Conservation (phyloP, 1,140 invertebrate genomes). For the Drosophila carrolli region DNA sequence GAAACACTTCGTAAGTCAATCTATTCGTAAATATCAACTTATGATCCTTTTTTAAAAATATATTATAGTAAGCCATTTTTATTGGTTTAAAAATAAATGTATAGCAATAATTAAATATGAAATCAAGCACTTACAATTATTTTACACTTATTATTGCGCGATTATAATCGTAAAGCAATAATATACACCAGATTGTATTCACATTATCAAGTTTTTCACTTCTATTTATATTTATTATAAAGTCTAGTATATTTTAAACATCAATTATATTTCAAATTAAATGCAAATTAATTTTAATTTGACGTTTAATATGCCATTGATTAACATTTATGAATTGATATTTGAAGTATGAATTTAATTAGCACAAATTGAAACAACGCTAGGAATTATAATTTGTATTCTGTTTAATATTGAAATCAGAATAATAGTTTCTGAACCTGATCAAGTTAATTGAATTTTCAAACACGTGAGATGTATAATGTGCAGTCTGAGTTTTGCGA, state of each 20-base stretch:
- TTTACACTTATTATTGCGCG: too few species aligned
- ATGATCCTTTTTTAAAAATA: too few species aligned
- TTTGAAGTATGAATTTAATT: conserved; percentile 31
- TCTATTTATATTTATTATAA: neutral
- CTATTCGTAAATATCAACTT: too few species aligned
- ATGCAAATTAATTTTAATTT: conserved; percentile 25
- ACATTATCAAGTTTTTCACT: too few species aligned
- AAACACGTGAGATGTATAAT: neutral
- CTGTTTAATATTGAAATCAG: neutral
- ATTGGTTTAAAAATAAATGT: too few species aligned
- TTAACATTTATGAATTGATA: conserved; percentile 23
- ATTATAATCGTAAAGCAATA: too few species aligned
- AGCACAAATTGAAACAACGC: conserved; percentile 9
- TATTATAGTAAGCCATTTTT: too few species aligned
- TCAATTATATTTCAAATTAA: conserved; percentile 15
- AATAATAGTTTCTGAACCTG: neutral
- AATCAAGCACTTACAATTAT: too few species aligned
- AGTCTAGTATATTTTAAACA: neutral
- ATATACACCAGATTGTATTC: too few species aligned
- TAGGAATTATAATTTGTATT: conserved; percentile 8
- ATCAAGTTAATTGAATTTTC: neutral
- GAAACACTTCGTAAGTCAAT: too few species aligned
- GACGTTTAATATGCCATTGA: conserved; percentile 5
- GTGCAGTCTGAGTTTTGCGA: neutral
- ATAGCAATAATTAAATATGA: too few species aligned